Evolutionary conservation across 2,888 invertebrate genomes (phyloP), one percentile per base, ranked within the genome.

Genomic region (Caenorhabditis sinica): DNA sequence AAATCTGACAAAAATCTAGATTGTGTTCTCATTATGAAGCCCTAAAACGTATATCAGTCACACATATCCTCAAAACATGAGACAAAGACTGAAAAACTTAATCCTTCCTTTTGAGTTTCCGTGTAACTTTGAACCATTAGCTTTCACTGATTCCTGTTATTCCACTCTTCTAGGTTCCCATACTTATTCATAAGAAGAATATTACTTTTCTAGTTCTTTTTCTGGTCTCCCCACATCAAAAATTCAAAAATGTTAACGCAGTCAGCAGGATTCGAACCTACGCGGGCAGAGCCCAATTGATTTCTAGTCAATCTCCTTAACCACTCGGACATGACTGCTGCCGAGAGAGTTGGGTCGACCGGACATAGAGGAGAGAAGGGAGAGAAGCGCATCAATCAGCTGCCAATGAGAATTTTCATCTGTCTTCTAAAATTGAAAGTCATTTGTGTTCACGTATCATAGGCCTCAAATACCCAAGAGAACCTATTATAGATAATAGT

Each of bases 231-330:
- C n/a, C n/a, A n/a, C n/a, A 40, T 43, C 6, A 43, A 63, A 43
- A 23, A 23, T 15, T 20, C 23, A 72, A 73, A 61, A 65, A 63
- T 2, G 0, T 20, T 73, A 73, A 61, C 90, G 90, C 90, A 90
- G 88, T 84, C 88, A 86, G 90, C 91, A 91, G 90, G 90, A 90
- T 90, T 92, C 90, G 91, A 91, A 90, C 89, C 90, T 90, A 87
- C 90, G 90, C 90, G 90, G 89, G 89, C 91, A 90, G 82, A 91
- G 91, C 91, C 91, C 91, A 91, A 90, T 91, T 90, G 91, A 91
- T 91, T 91, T 91, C 91, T 88, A 91, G 91, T 91, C 91, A 90
- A 90, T 91, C 91, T 90, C 91, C 90, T 91, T 91, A 91, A 91
- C 91, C 91, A 90, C 90, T 90, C 90, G 90, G 90, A 90, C 90